Percentiles rank a stretch among this genome's conserved stretches.
Evolutionary conservation across 2,888 invertebrate genomes (phyloP).

Genomic region (Aphidoletes aphidimyza): DNA sequence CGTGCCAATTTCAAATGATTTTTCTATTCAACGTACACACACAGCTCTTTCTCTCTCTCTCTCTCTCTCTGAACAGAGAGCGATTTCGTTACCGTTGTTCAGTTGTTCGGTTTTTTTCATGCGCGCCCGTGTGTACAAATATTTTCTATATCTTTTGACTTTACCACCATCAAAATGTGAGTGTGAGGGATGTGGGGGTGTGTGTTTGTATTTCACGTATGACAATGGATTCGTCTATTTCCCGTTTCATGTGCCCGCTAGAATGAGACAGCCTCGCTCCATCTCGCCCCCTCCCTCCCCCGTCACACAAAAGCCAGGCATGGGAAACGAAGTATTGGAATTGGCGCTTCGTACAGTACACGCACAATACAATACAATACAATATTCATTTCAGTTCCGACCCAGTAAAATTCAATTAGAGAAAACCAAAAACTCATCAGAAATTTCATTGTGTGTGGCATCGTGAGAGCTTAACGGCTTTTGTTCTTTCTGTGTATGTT

Average conservation of each 20-base stretch:
- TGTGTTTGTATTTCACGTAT: constrained; percentile 17
- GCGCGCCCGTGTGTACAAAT: constrained; percentile 5
- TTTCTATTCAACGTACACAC: constrained; percentile 19
- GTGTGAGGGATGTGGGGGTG: background rate
- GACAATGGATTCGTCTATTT: constrained; percentile 19
- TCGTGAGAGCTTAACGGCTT: constrained; percentile 40
- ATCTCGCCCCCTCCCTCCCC: no score
- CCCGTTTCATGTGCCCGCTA: background rate
- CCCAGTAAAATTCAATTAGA: constrained; percentile 42
- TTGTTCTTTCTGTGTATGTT: constrained; percentile 12
- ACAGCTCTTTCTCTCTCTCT: no score
- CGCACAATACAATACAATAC: constrained; percentile 8
- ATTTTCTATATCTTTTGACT: background rate
- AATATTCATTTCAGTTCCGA: constrained; percentile 38
- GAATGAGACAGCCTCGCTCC: no score
- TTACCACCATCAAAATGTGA: no score
- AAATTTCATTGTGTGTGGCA: constrained; percentile 13
- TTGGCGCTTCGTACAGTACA: background rate
- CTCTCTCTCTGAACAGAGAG: no score
- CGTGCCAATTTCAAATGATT: constrained; percentile 31
- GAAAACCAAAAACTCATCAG: constrained; percentile 41
- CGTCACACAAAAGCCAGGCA: background rate
- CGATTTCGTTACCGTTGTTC: no score
- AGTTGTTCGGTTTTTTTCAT: no score
- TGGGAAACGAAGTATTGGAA: background rate